Conservation (phyloP, 2,113 vertebrate genomes). For the Trematomus loennbergii region DNA sequence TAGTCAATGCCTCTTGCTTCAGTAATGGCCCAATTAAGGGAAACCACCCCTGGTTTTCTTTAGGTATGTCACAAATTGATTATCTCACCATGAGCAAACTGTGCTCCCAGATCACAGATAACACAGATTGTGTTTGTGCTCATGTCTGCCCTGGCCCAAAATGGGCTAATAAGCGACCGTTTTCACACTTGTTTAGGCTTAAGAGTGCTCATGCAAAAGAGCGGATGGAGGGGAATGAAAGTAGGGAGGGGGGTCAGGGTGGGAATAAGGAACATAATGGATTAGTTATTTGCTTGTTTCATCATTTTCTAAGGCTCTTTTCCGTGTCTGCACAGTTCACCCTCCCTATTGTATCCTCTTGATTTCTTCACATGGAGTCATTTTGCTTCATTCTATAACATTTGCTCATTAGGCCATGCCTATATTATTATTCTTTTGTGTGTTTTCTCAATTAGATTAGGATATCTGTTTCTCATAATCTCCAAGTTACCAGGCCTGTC, state of each 20-base stretch:
- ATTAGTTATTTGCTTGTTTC: slow-evolving; percentile 8
- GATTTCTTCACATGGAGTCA: background rate
- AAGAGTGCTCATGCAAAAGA: slow-evolving; percentile 66
- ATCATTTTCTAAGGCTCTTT: background rate
- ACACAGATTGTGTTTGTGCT: slow-evolving; percentile 57
- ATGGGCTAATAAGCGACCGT: slow-evolving; percentile 72
- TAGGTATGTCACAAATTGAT: slow-evolving; percentile 79
- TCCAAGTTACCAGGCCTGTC: background rate
- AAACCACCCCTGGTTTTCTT: slow-evolving; percentile 69
- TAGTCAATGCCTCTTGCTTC: slow-evolving; percentile 71
- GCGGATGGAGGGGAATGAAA: background rate
- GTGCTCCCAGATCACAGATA: slow-evolving; percentile 66
- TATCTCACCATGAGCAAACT: slow-evolving; percentile 75
- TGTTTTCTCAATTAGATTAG: background rate
- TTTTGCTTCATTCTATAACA: background rate
- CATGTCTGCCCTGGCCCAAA: slow-evolving; percentile 57
- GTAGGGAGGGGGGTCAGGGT: slow-evolving; percentile 15
- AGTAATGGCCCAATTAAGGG: slow-evolving; percentile 79
- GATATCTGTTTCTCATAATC: background rate
- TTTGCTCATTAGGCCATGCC: background rate
- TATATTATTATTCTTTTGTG: background rate
- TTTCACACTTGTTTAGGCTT: slow-evolving; percentile 82
- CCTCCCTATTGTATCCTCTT: background rate
- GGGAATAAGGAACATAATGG: slow-evolving; percentile 46
- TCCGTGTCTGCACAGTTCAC: slow-evolving; percentile 25